Evolutionary conservation across 2,888 invertebrate genomes (phyloP), one percentile per base, ranked within the genome.

Genomic region (Hoplodrina blanda): DNA sequence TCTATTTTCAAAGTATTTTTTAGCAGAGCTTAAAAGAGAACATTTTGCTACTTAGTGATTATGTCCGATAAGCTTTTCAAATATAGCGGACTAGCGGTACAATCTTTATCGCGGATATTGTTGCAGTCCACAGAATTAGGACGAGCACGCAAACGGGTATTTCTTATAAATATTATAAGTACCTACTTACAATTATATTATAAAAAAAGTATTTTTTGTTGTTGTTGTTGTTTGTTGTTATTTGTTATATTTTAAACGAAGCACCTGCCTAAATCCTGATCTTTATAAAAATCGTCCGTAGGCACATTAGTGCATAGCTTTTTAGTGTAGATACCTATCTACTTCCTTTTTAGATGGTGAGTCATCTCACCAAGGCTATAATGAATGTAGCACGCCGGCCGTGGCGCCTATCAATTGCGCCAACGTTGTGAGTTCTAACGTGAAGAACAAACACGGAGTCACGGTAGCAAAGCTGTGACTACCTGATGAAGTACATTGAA

Each of bases 381-480:
- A 81, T 63, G 60, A 74, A 50, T 59, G 20, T n/a, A 50, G 44
- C 78, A 82, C 77, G 69, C 62, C 50, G 44, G 52, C 84, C 83
- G 78, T 72, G 44, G 65, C 78, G 71, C 84, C 81, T 60, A 56
- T 85, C 19, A 52, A 77, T 82, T 82, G 61, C 62, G 66, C 80
- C 78, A 69, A 62, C 64, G 56, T 54, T 66, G 70, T 25, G 20
- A 60, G 49, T 11, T 63, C 79, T 81, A 90, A 91, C 72, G 57
- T 61, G 53, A 68, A 73, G 49, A 78, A 72, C 87, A 91, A 92
- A 92, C 85, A 89, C 17, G 15, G 25, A 74, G 72, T 89, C 90
- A 89, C 92, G 89, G 90, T 87, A 87, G 87, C 85, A 19, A 33
- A n/a, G 50, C n/a, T 59, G 56, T 81, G 69, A 57, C 79, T 68